Evolutionary conservation across 2,888 invertebrate genomes (phyloP), one percentile per base, ranked within the genome.

Genomic region (Drosophila pseudotakahashii): DNA sequence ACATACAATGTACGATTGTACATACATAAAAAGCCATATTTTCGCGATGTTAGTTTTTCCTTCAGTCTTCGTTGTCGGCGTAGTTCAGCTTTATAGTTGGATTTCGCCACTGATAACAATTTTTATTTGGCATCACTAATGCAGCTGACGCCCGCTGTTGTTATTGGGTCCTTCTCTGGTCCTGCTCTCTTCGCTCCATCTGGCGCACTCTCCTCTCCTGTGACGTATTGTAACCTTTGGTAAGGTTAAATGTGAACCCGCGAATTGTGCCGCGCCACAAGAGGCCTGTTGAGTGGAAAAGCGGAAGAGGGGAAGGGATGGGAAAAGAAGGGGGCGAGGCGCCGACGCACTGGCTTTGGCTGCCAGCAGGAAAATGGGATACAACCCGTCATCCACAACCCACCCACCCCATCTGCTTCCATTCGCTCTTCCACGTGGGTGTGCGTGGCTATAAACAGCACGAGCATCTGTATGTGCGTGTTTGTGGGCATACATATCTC

Each of bases 171-270:
- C 41, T 42, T 6, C 16, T 10, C 30, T 32, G 13, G 10, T 53
- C 44, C 41, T 44, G 14, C 10, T 14, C 30, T 47, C 13, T 13
- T 59, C 55, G 54, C 61, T 44, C 36, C 58, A 36, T 37, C 58
- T 44, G 61, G 14, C 67, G 45, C 66, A 41, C 67, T 70, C 60
- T 48, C 70, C 55, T 44, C 58, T 70, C 52, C 41, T 50, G 61
- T 39, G 69, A 59, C 47, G 50, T 36, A 61, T 70, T 67, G 73
- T 81, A 81, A 81, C 81, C 81, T 81, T 82, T 81, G 75, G 62
- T 82, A 85, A 81, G 81, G 81, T 81, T 81, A 81, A 81, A 81
- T 81, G 80, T 78, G 73, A 69, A 53, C 67, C 71, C 84, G 84
- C 81, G 81, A 81, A 84, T 76, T 79, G 79, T 81, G 80, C 80